Percentiles rank a stretch among this genome's conserved stretches.
Evolutionary conservation across 2,797 vertebrate species (phyloP).

Genomic region (Acrossocheilus wenchowensis): DNA sequence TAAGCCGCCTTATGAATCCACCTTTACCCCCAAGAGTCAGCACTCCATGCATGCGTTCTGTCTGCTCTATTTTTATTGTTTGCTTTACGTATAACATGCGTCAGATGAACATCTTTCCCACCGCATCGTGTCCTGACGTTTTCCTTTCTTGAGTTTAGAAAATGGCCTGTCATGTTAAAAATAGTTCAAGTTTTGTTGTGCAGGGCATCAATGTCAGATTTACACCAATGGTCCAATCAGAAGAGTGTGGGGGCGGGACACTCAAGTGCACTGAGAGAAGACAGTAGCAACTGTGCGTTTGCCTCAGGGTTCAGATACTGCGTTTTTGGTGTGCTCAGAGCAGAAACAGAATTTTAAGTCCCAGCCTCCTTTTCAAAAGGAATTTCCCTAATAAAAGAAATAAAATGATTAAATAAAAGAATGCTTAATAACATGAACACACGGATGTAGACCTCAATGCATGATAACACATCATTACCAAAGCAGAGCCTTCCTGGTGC

Average conservation of each 20-base stretch:
- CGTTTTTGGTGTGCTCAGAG: neutral
- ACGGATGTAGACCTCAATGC: neutral
- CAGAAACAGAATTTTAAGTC: neutral
- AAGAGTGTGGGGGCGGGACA: neutral
- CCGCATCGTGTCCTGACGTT: neutral
- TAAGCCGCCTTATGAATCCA: neutral
- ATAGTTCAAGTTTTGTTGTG: neutral
- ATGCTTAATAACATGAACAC: neutral
- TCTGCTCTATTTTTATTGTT: neutral
- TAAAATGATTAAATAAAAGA: neutral
- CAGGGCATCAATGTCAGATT: conserved; percentile 2
- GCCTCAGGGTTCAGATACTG: neutral
- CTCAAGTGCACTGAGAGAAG: neutral
- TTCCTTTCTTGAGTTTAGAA: neutral
- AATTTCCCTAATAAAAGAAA: neutral
- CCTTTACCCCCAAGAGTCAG: neutral
- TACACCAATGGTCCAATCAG: conserved; percentile 6
- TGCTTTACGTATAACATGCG: neutral
- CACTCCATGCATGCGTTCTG: neutral
- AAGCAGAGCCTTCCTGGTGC: neutral
- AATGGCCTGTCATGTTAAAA: neutral
- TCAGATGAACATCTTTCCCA: neutral
- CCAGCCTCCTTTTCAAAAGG: neutral
- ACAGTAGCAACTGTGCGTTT: neutral
- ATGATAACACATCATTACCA: neutral